Conservation (phyloP, 2,888 invertebrate species). For the Phania funesta region DNA sequence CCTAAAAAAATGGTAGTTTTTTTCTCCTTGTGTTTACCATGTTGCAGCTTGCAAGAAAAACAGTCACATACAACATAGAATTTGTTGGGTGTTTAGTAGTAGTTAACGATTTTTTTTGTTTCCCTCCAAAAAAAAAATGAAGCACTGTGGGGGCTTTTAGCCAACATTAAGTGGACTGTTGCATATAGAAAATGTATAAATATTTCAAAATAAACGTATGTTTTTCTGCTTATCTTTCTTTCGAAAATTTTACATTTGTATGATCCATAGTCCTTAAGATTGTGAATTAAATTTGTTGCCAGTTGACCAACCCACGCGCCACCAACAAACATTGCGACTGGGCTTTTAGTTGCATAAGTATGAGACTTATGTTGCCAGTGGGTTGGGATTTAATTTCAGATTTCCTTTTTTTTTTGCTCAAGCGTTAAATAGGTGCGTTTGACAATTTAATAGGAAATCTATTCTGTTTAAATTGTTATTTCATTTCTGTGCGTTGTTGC, state of each 20-base stretch:
- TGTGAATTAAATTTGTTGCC: conserved; percentile 49
- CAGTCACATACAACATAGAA: conserved; percentile 14
- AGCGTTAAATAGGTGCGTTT: conserved; percentile 71
- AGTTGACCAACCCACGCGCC: conserved; percentile 69
- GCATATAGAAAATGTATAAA: conserved; percentile 11
- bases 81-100: conserved; percentile 48
- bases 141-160: conserved; percentile 64
- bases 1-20: conserved; percentile 23
- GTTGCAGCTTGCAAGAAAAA: conserved; percentile 15
- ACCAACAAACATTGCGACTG: conserved; percentile 33
- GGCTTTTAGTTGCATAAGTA: conserved; percentile 7
- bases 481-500: conserved; percentile 6
- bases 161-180: conserved; percentile 20
- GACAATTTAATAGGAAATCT: conserved; percentile 71
- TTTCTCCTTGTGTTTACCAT: conserved; percentile 3
- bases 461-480: conserved; percentile 64
- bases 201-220: neutral
- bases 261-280: conserved; percentile 63
- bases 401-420: conserved; percentile 33
- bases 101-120: conserved; percentile 12
- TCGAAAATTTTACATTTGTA: conserved; percentile 53
- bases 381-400: conserved; percentile 47
- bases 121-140: conserved; percentile 43
- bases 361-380: conserved; percentile 32
- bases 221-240: conserved; percentile 49